A percentile compares a stretch with the other conserved stretches of the same genome.
Conservation (phyloP, 2,113 vertebrate genomes). For the Phylloscopus trochilus region DNA sequence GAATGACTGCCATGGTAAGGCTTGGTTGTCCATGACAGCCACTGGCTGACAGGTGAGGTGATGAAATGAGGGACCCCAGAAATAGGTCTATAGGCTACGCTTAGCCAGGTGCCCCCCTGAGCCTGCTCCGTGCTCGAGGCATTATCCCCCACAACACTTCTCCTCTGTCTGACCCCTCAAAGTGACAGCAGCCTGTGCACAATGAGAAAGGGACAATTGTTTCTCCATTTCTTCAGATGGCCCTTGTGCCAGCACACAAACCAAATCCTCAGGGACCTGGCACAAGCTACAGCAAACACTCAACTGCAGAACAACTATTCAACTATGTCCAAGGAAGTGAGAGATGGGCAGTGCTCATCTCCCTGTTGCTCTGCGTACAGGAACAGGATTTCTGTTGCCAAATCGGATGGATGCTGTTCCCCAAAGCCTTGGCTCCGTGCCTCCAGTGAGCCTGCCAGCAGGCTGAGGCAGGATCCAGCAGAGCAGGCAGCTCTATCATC, state of each 20-base stretch:
- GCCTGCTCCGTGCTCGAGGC: fast-evolving
- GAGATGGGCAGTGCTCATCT: neutral
- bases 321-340: neutral
- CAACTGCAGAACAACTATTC: neutral
- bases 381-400: neutral
- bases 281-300: fast-evolving
- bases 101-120: neutral
- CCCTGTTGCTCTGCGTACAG: neutral
- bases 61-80: neutral
- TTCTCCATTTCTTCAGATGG: neutral
- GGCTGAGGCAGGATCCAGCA: neutral
- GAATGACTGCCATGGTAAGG: neutral
- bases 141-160: neutral
- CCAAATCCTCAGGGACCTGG: neutral
- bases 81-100: neutral
- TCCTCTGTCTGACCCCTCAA: neutral
- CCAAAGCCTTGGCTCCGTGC: neutral
- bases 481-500: neutral
- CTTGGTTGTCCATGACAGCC: neutral
- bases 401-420: neutral
- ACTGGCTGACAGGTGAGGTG: neutral
- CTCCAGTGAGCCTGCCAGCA: neutral
- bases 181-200: neutral
- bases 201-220: neutral
- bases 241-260: neutral